These are phyloP conservation scores for Heterotis niloticus DNA, from an alignment of 2,113 vertebrate genomes.

Conservation along the genomic window DNA sequence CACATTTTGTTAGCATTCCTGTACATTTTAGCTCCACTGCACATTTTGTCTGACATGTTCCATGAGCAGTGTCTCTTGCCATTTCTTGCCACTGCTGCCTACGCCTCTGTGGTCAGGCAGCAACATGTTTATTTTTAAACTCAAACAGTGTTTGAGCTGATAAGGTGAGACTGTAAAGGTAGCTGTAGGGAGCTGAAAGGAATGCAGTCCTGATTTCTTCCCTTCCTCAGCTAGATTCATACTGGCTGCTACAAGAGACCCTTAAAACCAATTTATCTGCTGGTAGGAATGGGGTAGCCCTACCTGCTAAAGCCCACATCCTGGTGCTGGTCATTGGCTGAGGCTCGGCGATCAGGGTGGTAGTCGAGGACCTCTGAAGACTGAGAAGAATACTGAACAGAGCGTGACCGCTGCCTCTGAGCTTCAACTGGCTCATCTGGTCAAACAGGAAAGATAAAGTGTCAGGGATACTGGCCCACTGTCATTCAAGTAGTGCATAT, in stretches of 20 bases:
- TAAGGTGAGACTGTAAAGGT: constrained; percentile 55
- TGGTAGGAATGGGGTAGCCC: background rate
- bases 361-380: constrained; percentile 61
- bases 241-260: constrained; percentile 42
- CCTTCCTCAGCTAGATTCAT: constrained; percentile 50
- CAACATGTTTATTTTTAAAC: constrained; percentile 65
- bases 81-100: constrained; percentile 34
- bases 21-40: background rate
- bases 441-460: constrained; percentile 27
- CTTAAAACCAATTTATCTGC: background rate
- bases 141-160: constrained; percentile 45
- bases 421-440: constrained; percentile 63
- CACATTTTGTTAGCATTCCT: too few relatives aligned
- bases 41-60: constrained; percentile 33
- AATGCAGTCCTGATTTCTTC: constrained; percentile 55
- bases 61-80: constrained; percentile 19
- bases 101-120: constrained; percentile 52
- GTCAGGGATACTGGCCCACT: background rate
- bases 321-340: constrained; percentile 52
- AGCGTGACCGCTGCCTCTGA: constrained; percentile 74
- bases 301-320: constrained; percentile 52
- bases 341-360: constrained; percentile 7
- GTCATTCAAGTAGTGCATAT: too few relatives aligned
- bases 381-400: constrained; percentile 81
- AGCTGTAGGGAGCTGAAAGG: constrained; percentile 57